A percentile compares a stretch with the other conserved stretches of the same genome.
These are phyloP conservation scores for Lissocephala sabroskyi DNA, from an alignment of 2,888 invertebrate species.

Conservation along the genomic window DNA sequence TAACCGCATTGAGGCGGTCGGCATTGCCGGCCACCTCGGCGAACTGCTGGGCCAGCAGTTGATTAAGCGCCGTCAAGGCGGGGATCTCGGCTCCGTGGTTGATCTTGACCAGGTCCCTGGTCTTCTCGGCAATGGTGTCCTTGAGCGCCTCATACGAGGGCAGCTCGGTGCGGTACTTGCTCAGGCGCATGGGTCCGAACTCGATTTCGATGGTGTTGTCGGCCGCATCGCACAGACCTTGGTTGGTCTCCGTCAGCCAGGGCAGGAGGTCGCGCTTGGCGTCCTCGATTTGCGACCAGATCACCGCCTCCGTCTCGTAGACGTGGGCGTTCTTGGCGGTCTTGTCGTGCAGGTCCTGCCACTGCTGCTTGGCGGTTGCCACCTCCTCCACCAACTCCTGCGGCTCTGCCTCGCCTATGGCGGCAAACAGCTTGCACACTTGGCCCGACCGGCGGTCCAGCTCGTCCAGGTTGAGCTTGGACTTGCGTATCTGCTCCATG, in stretches of 20 bases:
- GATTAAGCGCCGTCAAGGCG: constrained; percentile 78
- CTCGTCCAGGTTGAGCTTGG: constrained; percentile 83
- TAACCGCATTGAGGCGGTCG: constrained; percentile 81
- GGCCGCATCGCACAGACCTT: constrained; percentile 82
- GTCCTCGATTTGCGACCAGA: constrained; percentile 94
- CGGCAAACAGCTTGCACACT: constrained; percentile 72
- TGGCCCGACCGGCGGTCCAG: constrained; percentile 80
- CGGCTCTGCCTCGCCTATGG: constrained; percentile 75
- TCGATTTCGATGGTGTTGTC: constrained; percentile 87
- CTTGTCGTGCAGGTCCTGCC: constrained; percentile 81
- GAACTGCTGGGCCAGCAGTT: constrained; percentile 84
- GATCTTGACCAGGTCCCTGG: constrained; percentile 83
- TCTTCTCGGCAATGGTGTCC: constrained; percentile 85
- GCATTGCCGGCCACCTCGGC: constrained; percentile 82
- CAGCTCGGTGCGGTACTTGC: constrained; percentile 89
- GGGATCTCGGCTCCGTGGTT: constrained; percentile 82
- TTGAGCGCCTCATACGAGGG: constrained; percentile 84
- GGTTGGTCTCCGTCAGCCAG: constrained; percentile 89
- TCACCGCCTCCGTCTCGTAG: constrained; percentile 89
- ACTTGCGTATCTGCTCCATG: constrained; percentile 82
- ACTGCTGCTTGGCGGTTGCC: constrained; percentile 77
- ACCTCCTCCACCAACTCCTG: constrained; percentile 71
- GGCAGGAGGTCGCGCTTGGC: constrained; percentile 85
- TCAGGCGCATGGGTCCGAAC: constrained; percentile 83
- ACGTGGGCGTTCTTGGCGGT: constrained; percentile 83